phyloP scores from a whole-genome alignment of 1,140 invertebrate species.

The Trinorchestia longiramus region DNA sequence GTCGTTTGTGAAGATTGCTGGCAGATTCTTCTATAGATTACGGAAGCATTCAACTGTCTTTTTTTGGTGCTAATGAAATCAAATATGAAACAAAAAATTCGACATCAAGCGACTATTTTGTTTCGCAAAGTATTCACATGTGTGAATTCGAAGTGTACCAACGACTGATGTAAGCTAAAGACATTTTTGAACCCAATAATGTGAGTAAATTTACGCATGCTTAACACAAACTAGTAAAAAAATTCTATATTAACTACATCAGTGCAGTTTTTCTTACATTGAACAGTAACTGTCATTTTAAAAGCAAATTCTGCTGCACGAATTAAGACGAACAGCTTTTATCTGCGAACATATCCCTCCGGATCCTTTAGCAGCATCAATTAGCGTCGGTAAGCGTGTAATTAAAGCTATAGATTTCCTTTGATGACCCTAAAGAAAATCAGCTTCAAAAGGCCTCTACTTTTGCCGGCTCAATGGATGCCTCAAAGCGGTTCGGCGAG shows the following conservation, averaged over 20 bases:
- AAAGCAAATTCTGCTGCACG: not conserved
- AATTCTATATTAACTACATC: not conserved
- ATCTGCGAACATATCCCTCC: not conserved
- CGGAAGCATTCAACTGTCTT: no score
- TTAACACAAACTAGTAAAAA: not conserved
- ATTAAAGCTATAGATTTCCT: slow-evolving; percentile 51
- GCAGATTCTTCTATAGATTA: no score
- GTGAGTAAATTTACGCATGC: not conserved
- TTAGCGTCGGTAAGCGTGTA: slow-evolving; percentile 16
- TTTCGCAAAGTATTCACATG: no score
- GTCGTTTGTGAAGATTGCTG: no score
- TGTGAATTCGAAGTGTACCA: no score
- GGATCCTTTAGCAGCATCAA: slow-evolving; percentile 10
- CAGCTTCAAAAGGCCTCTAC: not conserved
- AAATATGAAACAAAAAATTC: no score
- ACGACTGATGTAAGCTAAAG: not conserved
- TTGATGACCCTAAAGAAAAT: slow-evolving; percentile 47
- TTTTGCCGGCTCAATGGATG: slow-evolving; percentile 12
- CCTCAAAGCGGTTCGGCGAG: slow-evolving; percentile 6
- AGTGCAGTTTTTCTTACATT: not conserved
- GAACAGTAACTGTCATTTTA: not conserved
- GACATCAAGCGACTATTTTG: no score
- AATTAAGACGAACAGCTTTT: not conserved
- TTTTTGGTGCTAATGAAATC: no score
- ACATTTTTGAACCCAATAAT: not conserved